Conservation (phyloP, 2,113 vertebrate species). For the Sander lucioperca region DNA sequence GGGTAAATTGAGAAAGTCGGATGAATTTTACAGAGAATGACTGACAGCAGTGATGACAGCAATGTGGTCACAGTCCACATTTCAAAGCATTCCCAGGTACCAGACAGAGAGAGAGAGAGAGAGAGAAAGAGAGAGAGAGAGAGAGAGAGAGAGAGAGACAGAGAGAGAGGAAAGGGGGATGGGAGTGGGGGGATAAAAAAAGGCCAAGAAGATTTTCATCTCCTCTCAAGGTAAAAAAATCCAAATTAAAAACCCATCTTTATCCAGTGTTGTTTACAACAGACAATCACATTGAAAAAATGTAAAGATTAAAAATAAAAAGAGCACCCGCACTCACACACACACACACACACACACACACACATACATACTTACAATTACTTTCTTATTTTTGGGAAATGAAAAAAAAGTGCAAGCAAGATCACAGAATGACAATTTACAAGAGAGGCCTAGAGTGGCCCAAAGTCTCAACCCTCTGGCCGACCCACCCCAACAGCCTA, state of each 20-base stretch:
- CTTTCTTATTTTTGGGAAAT: conserved; percentile 68
- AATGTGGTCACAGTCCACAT: conserved; percentile 75
- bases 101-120: conserved; percentile 30
- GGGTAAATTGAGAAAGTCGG: conserved; percentile 69
- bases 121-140: conserved; percentile 6
- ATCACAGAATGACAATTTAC: conserved; percentile 84
- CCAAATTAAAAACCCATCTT: conserved; percentile 75
- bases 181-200: conserved; percentile 27
- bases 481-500: conserved; percentile 12
- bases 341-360: conserved; percentile 56
- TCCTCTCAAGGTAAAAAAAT: conserved; percentile 77
- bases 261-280: conserved; percentile 72
- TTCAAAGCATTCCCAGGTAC: conserved; percentile 77
- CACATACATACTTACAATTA: conserved; percentile 67
- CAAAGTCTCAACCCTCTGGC: conserved; percentile 43
- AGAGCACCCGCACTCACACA: conserved; percentile 55
- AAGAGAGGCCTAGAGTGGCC: conserved; percentile 67
- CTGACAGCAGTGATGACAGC: conserved; percentile 76
- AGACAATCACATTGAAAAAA: conserved; percentile 69
- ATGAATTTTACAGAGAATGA: conserved; percentile 83
- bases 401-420: conserved; percentile 80
- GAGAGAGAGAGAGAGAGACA: neutral
- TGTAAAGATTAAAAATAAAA: conserved; percentile 58
- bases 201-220: conserved; percentile 76
- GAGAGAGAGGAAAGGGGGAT: neutral